Base-by-base conservation (phyloP, 2,797 vertebrate species). In the Platalea minor region DNA sequence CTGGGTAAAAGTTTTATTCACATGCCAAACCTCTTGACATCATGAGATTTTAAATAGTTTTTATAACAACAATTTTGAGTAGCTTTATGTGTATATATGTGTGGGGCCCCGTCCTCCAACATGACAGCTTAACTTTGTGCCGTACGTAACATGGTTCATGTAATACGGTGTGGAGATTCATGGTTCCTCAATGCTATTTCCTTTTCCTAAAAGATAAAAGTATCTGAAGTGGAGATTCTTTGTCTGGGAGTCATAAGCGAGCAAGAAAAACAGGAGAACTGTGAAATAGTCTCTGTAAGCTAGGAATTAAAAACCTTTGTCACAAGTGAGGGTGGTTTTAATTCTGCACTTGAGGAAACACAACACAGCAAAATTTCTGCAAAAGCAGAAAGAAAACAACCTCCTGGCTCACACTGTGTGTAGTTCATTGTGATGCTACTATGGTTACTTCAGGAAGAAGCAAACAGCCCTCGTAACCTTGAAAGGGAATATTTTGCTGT, bases 391-490 rank as follows among this genome's bases (percentile, higher is more conserved):
- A 26, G 48, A 41, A 91, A 76, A 37, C 51, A 35, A 60, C 26
- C 45, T 85, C 61, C 59, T 73, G 60, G 72, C 54, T 95, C 89
- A 61, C 41, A 17, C 41, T 46, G n/a, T 17, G 45, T 43, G 45
- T 76, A 17, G 80, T 53, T 91, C 21, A 3, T 76, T 86, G 75
- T 33, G 69, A 63, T 70, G 91, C 86, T 97, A 85, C 97, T 97
- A 89, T 97, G 97, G 97, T 94, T 97, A 96, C 97, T 95, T 88
- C 41, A 54, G 56, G n/a, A 91, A 93, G 92, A 95, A 59, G 77
- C 84, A 95, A 96, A 93, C 16, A 94, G 83, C 37, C 82, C 78
- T 94, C 23, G 2, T 84, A 95, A 96, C 94, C 92, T 94, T 90
- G 96, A 96, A 96, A 95, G 73, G 57, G 19, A 65, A 50, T 85